phyloP scores from a whole-genome alignment of 2,113 vertebrate genomes.

The Anhinga anhinga region DNA sequence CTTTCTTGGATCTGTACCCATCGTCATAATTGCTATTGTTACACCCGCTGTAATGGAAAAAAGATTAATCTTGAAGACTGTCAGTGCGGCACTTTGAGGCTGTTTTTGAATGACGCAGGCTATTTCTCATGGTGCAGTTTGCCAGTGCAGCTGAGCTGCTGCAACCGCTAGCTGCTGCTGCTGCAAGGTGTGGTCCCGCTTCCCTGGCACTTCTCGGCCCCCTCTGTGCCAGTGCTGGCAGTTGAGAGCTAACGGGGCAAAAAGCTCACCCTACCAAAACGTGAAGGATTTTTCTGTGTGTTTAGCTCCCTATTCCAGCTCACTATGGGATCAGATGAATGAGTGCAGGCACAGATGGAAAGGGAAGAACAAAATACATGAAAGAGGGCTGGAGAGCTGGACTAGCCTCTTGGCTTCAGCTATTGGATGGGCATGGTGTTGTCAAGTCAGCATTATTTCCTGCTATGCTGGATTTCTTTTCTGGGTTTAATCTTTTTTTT shows the following conservation, averaged over 20 bases:
- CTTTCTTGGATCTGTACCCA: background rate
- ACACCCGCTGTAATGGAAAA: background rate
- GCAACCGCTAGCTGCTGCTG: background rate
- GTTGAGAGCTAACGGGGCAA: background rate
- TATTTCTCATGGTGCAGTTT: background rate
- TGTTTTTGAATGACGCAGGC: background rate
- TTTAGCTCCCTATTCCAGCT: background rate
- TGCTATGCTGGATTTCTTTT: constrained; percentile 21
- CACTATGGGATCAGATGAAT: background rate
- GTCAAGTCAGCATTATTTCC: background rate
- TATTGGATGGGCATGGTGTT: background rate
- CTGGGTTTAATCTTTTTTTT: background rate
- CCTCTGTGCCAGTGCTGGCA: background rate
- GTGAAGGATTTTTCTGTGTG: background rate
- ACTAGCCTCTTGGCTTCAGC: background rate
- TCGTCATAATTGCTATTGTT: background rate
- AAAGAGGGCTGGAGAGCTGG: background rate
- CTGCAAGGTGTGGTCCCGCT: background rate
- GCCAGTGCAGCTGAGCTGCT: background rate
- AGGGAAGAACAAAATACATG: background rate
- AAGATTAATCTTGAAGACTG: background rate
- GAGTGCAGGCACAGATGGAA: background rate
- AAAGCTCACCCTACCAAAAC: background rate
- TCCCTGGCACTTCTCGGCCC: background rate
- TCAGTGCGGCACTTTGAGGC: background rate